Evolutionary conservation across 2,797 vertebrate genomes (phyloP), one percentile per base, ranked within the genome.

Genomic region (Gymnocypris eckloni): DNA sequence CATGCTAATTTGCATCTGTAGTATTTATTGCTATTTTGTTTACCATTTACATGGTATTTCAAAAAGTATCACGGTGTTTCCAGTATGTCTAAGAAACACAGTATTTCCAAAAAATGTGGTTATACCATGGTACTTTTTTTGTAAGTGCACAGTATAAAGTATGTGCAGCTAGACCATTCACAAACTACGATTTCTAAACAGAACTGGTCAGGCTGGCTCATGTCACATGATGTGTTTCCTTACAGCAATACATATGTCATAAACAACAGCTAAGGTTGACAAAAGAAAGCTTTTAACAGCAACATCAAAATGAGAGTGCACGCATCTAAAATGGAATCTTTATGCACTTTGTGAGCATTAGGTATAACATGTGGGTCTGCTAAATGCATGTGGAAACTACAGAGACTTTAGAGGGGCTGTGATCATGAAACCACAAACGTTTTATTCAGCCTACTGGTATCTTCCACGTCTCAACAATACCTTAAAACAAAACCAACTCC

Each of bases 401-500:
- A 85, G 39, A 70, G 37, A 18, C 1, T 33, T 84, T 69, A 33
- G 43, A 84, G 45, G 61, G 48, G 20, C 48, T 13, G 16, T 13
- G 43, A 37, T 83, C 28, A 1, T 41, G 37, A 84, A 84, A 84
- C 82, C 82, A 77, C 59, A 39, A 18, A n/a, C 45, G 61, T 84
- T 77, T 76, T 69, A 59, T 71, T 56, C 66, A 59, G 22, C 25
- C 5, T 48, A 72, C 45, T 79, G 75, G 67, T 76, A 79, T 85
- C 20, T 85, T 79, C 83, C 76, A 79, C 13, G 0, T 85, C 67
- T 85, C 76, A 37, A 0, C 28, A 48, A 70, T 39, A 71, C 75
- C 64, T 85, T 85, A 79, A 72, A 85, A 50, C 83, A 61, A 72
- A 79, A 85, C 83, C 76, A 79, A 52, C 83, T 45, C 83, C 83